Evolutionary conservation across 2,113 vertebrate species (phyloP).

Genomic region (Notothenia coriiceps): DNA sequence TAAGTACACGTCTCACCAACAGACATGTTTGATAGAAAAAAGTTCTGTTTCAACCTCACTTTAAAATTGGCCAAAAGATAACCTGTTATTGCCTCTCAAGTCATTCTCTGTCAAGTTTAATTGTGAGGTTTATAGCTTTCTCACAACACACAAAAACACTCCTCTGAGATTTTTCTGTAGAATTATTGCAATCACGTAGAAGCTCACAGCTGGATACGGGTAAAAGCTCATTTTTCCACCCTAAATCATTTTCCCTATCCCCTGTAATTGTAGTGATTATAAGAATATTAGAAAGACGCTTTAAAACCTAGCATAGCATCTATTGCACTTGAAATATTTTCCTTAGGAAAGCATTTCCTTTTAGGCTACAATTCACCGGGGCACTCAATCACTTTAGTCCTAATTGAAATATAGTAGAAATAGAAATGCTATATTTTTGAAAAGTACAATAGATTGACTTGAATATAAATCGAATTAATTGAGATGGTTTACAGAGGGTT

Average conservation of each 20-base stretch:
- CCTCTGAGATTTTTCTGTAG: constrained; percentile 45
- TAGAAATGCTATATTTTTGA: constrained; percentile 67
- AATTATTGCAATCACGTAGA: constrained; percentile 65
- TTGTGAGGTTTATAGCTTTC: constrained; percentile 58
- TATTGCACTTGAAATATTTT: constrained; percentile 63
- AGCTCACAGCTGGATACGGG: constrained; percentile 37
- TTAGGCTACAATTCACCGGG: constrained; percentile 66
- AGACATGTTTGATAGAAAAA: constrained; percentile 7
- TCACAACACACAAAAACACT: constrained; percentile 52
- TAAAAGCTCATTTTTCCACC: constrained; percentile 63
- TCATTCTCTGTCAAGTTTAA: constrained; percentile 65
- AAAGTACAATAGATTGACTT: constrained; percentile 50
- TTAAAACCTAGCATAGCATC: constrained; percentile 68
- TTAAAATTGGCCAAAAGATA: constrained; percentile 39
- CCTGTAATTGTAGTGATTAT: constrained; percentile 66
- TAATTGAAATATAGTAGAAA: constrained; percentile 76
- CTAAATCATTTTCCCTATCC: constrained; percentile 58
- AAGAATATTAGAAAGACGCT: constrained; percentile 64
- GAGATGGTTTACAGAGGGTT: constrained; percentile 48
- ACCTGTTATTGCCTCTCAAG: constrained; percentile 48
- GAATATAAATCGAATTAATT: constrained; percentile 52
- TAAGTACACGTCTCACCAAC: neutral
- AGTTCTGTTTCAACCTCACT: constrained; percentile 27
- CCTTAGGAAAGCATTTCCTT: constrained; percentile 71
- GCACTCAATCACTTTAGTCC: constrained; percentile 71